These are phyloP conservation scores for Platysternon megacephalum DNA, from an alignment of 2,113 vertebrate genomes.

Conservation along the genomic window DNA sequence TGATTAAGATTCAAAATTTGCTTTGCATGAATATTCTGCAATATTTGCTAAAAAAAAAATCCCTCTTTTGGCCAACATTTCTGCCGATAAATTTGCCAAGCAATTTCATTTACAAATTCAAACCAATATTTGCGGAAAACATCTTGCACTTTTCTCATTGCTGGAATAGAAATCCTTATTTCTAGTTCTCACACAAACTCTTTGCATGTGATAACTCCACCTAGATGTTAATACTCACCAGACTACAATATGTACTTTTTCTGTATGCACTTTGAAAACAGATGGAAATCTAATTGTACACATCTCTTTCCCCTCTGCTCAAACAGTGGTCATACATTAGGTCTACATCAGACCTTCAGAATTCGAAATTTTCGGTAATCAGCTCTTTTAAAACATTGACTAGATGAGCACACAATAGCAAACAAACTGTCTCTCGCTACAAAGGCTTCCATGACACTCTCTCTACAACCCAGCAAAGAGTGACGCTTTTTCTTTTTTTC, in stretches of 20 bases:
- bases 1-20: neutral
- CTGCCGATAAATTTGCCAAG: slow-evolving; percentile 40
- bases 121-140: neutral
- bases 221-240: rapidly evolving
- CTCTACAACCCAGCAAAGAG: neutral
- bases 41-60: slow-evolving; percentile 34
- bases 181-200: neutral
- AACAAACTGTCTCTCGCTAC: neutral
- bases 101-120: slow-evolving; percentile 8
- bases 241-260: neutral
- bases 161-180: neutral
- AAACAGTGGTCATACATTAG: neutral
- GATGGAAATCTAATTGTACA: neutral
- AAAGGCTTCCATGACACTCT: neutral
- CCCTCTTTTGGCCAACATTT: neutral
- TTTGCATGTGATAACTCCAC: neutral
- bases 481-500: neutral
- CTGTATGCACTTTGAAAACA: neutral
- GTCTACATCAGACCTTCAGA: neutral
- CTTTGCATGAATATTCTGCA: neutral
- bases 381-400: neutral
- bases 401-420: neutral
- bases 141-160: neutral
- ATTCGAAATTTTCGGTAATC: neutral
- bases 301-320: neutral